These are phyloP conservation scores for Caracal caracal DNA, from an alignment of 2,113 vertebrate genomes.

Conservation along the genomic window DNA sequence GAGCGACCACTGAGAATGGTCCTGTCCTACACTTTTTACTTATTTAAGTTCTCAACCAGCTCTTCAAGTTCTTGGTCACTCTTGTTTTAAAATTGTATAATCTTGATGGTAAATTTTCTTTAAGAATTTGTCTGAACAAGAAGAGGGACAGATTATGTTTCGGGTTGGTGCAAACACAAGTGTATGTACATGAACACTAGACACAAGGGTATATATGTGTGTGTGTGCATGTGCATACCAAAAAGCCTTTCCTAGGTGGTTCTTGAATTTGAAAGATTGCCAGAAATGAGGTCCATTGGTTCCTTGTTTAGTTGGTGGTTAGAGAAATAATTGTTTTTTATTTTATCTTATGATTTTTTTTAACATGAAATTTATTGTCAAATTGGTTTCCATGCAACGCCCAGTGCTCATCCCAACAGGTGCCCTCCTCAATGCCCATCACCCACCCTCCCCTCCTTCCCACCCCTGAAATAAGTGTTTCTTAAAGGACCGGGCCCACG, in stretches of 20 bases:
- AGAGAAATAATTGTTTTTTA: not conserved
- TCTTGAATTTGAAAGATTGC: slow-evolving; percentile 17
- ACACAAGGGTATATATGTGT: not conserved
- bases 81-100: not conserved
- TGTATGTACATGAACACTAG: too few species aligned
- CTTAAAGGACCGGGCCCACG: not conserved
- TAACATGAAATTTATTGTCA: too few species aligned
- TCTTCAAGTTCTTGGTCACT: not conserved
- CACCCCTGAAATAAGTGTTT: too few species aligned
- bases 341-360: too few species aligned
- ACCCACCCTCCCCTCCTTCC: too few species aligned
- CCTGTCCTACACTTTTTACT: not conserved
- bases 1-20: rapidly evolving
- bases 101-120: not conserved
- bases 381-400: too few species aligned
- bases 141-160: not conserved
- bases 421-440: too few species aligned
- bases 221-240: not conserved
- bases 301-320: not conserved
- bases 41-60: not conserved
- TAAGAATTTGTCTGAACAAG: not conserved
- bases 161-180: not conserved
- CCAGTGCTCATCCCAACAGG: too few species aligned
- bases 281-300: not conserved
- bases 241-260: not conserved